Base-by-base conservation (phyloP, 2,888 invertebrate species). In the Troides oblongomaculatus region DNA sequence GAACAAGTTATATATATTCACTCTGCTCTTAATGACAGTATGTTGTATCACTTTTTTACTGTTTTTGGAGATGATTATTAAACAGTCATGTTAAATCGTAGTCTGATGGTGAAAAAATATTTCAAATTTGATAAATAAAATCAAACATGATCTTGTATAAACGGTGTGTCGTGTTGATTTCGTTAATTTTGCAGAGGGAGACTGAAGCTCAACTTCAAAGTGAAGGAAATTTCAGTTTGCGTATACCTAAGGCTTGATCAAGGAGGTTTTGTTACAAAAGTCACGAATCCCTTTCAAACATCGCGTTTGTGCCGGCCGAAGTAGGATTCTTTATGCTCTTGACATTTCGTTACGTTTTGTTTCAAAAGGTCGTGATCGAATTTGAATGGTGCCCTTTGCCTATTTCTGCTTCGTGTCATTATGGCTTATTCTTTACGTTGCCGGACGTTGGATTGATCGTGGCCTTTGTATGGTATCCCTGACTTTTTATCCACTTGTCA, bases 321-420 rank as follows among this genome's bases (percentile, higher is more conserved):
- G 70, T 70, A 64, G 70, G 67, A 70, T 70, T 70, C 66, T 70
- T 70, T 70, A 66, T 70, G 70, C 64, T 64, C 70, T 70, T 70
- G 70, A 70, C 70, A 70, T 70, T 70, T 67, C 61, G 67, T 64
- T 67, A 67, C 64, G 70, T 70, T 70, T 70, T 70, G 70, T 70
- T 70, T 70, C 67, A 66, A 70, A 70, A 70, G 70, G 70, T 67
- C 70, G 70, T 70, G 70, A 70, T 70, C 66, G 57, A 64, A 70
- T 70, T 70, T 70, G 70, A 70, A 70, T 70, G 70, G 64, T 67
- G 70, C 67, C 70, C 70, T 70, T 70, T 70, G 66, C 60, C 67
- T 67, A 60, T 70, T 70, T 61, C 64, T 61, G 64, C 64, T 25
- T 67, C 64, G 30, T 67, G 67, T 70, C 70, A 70, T 70, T 70